These are phyloP conservation scores for Hycleus phaleratus DNA, from an alignment of 1,140 invertebrate genomes.

Conservation along the genomic window DNA sequence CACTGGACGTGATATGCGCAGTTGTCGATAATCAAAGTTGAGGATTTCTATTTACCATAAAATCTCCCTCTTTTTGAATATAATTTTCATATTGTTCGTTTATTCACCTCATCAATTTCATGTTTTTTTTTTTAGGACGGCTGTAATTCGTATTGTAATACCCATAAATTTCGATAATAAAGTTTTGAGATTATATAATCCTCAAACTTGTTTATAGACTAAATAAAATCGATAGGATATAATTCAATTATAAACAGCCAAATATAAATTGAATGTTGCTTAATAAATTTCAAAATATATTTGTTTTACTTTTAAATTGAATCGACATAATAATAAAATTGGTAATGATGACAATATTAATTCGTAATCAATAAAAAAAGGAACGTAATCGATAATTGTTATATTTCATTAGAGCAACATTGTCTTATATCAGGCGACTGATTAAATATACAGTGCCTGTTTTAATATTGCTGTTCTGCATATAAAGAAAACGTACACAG, in stretches of 20 bases:
- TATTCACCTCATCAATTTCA: conserved; percentile 3
- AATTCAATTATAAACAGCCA: no score
- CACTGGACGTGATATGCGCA: conserved; percentile 32
- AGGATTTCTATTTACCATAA: conserved; percentile 11
- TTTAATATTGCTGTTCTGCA: conserved; percentile 22
- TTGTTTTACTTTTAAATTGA: no score
- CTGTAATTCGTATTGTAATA: conserved; percentile 31
- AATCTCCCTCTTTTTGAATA: background rate
- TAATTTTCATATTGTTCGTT: background rate
- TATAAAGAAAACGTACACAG: conserved; percentile 39
- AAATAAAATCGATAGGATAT: no score
- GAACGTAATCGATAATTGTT: no score
- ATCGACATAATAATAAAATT: no score
- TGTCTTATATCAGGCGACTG: conserved; percentile 1
- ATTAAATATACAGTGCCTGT: background rate
- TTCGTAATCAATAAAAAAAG: no score
- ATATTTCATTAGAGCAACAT: conserved; percentile 11
- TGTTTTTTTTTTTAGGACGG: conserved; percentile 29
- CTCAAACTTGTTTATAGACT: conserved; percentile 14
- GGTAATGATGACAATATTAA: no score
- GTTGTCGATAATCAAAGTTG: conserved; percentile 30
- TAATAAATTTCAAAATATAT: no score
- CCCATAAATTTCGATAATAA: no score
- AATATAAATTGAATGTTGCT: no score
- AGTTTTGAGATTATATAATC: background rate